A percentile compares a stretch with the other conserved stretches of the same genome.
phyloP scores from a whole-genome alignment of 2,797 vertebrate genomes.

The Prunella strophiata region DNA sequence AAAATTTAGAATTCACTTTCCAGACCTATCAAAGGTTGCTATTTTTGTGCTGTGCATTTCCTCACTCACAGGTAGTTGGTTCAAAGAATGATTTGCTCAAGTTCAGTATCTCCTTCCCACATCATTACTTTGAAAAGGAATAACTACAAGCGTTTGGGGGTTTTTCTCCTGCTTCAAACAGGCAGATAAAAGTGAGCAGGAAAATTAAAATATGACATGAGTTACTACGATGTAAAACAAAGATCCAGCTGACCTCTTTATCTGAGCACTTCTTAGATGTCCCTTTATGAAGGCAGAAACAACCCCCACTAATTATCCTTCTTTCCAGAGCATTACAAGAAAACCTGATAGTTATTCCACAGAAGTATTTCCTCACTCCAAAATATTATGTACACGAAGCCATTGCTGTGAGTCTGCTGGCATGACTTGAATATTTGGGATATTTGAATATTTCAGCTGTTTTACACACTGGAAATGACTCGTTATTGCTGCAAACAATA shows the following conservation, averaged over 20 bases:
- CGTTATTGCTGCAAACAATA: fast-evolving
- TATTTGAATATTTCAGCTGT: background rate
- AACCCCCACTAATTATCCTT: background rate
- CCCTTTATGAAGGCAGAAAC: background rate
- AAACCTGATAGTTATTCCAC: background rate
- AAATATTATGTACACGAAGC: background rate
- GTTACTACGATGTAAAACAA: background rate
- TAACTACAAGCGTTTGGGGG: background rate
- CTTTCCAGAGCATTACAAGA: background rate
- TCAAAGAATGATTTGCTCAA: background rate
- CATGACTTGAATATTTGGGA: background rate
- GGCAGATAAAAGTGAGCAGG: background rate
- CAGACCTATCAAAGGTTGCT: background rate
- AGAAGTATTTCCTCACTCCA: background rate
- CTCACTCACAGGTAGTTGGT: background rate
- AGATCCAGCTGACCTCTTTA: background rate
- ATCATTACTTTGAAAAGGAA: background rate
- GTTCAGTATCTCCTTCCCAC: background rate
- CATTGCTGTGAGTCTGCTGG: background rate
- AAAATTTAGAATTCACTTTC: background rate
- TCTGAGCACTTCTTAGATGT: background rate
- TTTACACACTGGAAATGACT: background rate
- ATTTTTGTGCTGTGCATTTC: background rate
- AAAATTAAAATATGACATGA: slow-evolving; percentile 22
- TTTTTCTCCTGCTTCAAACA: background rate